Evolutionary conservation across 2,113 vertebrate genomes (phyloP).

Genomic region (Coptodon rendalli): DNA sequence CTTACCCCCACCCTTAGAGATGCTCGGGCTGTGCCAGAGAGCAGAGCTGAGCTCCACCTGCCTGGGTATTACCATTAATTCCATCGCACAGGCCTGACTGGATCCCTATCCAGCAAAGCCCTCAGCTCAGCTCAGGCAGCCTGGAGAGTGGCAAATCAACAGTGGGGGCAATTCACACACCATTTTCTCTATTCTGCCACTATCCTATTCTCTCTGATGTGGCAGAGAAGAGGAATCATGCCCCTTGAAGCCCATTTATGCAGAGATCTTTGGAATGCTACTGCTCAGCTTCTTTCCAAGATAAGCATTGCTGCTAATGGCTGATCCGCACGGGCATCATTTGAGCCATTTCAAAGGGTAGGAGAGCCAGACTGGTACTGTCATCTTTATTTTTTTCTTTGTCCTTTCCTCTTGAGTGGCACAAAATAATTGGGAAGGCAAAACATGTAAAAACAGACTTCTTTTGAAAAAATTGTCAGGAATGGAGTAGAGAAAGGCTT

Average conservation of each 20-base stretch:
- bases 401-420: conserved; percentile 35
- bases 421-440: conserved; percentile 32
- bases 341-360: conserved; percentile 28
- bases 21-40: conserved; percentile 48
- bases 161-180: conserved; percentile 37
- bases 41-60: conserved; percentile 66
- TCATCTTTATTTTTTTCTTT: conserved; percentile 3
- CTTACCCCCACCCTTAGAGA: conserved; percentile 4
- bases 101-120: conserved; percentile 49
- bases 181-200: conserved; percentile 24
- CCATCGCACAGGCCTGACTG: conserved; percentile 48
- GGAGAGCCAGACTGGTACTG: neutral
- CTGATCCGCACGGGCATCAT: conserved; percentile 34
- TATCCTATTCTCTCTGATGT: conserved; percentile 58
- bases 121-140: conserved; percentile 38
- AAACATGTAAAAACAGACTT: conserved; percentile 8
- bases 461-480: neutral
- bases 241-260: conserved; percentile 48
- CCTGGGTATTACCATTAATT: conserved; percentile 70
- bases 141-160: conserved; percentile 45
- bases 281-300: conserved; percentile 28
- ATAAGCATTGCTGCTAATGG: conserved; percentile 51
- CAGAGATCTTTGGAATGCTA: conserved; percentile 39
- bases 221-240: conserved; percentile 31
- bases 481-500: neutral